These are phyloP conservation scores for Heteromormyrus szaboi DNA, from an alignment of 2,797 vertebrate genomes.

Conservation along the genomic window DNA sequence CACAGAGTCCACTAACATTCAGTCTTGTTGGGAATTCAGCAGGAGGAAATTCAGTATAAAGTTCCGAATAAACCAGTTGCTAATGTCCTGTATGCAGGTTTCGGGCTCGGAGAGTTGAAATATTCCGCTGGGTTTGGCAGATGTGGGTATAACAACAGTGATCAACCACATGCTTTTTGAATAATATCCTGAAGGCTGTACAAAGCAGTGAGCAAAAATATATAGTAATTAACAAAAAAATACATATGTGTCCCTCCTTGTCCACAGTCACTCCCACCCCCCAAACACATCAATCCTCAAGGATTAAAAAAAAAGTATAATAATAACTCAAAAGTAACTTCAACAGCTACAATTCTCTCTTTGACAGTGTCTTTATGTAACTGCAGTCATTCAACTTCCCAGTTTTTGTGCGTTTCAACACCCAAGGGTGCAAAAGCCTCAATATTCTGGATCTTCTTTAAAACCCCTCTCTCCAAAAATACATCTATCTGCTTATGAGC, in stretches of 20 bases:
- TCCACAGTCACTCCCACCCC: neutral
- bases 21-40: neutral
- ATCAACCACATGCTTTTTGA: neutral
- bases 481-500: neutral
- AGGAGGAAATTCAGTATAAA: neutral
- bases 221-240: neutral
- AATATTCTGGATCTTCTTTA: neutral
- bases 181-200: neutral
- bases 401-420: neutral
- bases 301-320: neutral
- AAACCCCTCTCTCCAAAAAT: neutral
- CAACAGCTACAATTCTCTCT: neutral
- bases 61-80: neutral
- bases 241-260: neutral
- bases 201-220: neutral
- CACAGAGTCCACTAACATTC: neutral
- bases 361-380: neutral
- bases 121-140: neutral
- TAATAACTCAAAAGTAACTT: neutral
- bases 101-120: neutral
- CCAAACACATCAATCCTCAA: neutral
- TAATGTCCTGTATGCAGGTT: neutral
- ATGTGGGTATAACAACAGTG: neutral
- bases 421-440: neutral
- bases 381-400: neutral